Evolutionary conservation across 1,140 invertebrate species (phyloP).

Genomic region (Varroa destructor): DNA sequence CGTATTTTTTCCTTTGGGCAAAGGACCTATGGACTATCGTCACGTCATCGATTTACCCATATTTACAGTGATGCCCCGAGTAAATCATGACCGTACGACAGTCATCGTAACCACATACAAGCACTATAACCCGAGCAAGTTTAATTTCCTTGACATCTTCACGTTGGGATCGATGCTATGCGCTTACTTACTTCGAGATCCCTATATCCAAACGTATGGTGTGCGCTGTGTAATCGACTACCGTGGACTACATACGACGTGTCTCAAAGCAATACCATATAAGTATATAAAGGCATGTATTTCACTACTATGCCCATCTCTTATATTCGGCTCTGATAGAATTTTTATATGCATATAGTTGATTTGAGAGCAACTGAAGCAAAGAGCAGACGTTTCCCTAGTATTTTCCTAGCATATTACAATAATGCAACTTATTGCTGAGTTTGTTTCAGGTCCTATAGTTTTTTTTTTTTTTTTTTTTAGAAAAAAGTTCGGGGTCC

Average conservation of each 20-base stretch:
- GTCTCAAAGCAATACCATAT: not conserved
- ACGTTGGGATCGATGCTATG: constrained; percentile 12
- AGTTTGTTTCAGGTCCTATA: too few relatives aligned
- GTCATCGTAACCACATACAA: constrained; percentile 8
- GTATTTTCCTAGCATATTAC: too few relatives aligned
- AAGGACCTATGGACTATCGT: constrained; percentile 12
- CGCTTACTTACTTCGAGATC: constrained; percentile 16
- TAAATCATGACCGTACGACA: constrained; percentile 1
- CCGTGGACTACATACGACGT: not conserved
- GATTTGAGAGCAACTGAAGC: too few relatives aligned
- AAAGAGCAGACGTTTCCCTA: too few relatives aligned
- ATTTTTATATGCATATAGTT: not conserved
- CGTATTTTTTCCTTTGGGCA: constrained; percentile 4
- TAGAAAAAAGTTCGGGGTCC: too few relatives aligned
- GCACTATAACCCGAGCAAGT: not conserved
- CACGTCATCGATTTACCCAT: constrained; percentile 9
- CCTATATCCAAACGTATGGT: not conserved
- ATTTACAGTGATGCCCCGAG: constrained; percentile 12
- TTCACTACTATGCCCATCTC: not conserved
- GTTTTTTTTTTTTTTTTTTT: too few relatives aligned
- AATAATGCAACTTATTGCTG: too few relatives aligned
- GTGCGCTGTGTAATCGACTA: constrained; percentile 21
- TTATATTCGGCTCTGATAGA: not conserved
- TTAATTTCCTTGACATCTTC: constrained; percentile 11
- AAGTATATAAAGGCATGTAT: constrained; percentile 7